Evolutionary conservation across 2,888 invertebrate species (phyloP).

Genomic region (Hesperia comma): DNA sequence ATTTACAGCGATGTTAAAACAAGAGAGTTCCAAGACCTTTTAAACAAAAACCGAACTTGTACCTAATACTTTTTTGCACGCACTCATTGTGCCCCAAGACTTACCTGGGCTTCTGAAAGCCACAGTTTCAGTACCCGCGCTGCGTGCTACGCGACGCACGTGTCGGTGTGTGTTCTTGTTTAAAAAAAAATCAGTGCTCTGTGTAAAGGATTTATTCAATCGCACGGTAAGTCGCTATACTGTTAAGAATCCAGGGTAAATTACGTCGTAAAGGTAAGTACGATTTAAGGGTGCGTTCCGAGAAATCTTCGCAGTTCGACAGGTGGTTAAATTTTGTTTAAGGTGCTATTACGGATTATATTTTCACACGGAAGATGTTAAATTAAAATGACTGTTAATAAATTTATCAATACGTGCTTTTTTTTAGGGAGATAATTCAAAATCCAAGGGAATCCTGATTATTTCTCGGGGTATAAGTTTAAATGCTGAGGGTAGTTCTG

Average conservation of each 20-base stretch:
- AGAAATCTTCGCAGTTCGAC: background rate
- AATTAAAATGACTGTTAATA: too few species aligned
- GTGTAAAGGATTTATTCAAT: constrained; percentile 17
- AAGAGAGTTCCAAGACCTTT: too few species aligned
- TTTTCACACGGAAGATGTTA: background rate
- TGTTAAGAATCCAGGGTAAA: background rate
- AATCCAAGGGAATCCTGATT: too few species aligned
- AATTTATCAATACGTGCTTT: too few species aligned
- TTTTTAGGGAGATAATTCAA: too few species aligned
- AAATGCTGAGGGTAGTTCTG: too few species aligned
- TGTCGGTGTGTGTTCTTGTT: background rate
- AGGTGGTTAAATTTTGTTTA: constrained; percentile 18
- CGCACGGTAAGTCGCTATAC: constrained; percentile 2
- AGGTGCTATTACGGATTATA: background rate
- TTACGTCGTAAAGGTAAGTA: too few species aligned
- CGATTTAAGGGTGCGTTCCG: too few species aligned
- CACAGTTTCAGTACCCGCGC: constrained; percentile 16
- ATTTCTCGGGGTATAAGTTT: too few species aligned
- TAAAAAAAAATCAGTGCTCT: background rate
- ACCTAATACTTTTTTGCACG: background rate
- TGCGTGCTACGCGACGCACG: constrained; percentile 1
- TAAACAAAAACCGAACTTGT: too few species aligned
- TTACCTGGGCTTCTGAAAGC: constrained; percentile 10
- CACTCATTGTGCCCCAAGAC: background rate
- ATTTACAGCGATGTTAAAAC: too few species aligned